Conservation (phyloP, 2,888 invertebrate species). For the Zhuqinia jingwanae region DNA sequence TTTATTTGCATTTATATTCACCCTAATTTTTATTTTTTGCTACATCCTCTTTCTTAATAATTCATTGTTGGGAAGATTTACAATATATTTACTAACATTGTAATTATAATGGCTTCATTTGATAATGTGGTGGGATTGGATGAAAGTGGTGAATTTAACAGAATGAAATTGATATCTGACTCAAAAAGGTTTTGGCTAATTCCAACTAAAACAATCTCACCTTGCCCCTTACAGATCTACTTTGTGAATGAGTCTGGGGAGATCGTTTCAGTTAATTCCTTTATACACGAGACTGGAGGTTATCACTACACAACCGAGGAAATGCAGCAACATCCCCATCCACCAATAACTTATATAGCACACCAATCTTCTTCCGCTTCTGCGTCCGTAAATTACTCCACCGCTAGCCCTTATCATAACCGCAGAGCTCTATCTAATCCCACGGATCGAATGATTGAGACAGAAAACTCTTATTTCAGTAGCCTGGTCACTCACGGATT, state of each 20-base stretch:
- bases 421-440: constrained; percentile 60
- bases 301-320: constrained; percentile 76
- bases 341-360: constrained; percentile 65
- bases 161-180: not conserved
- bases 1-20: constrained; percentile 41
- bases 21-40: constrained; percentile 53
- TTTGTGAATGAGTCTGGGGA: constrained; percentile 71
- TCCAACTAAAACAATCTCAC: constrained; percentile 10
- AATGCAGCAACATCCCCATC: constrained; percentile 77
- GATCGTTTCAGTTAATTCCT: constrained; percentile 65
- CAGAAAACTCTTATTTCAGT: constrained; percentile 62
- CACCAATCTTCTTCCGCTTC: constrained; percentile 46
- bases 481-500: constrained; percentile 65
- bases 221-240: constrained; percentile 66
- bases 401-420: constrained; percentile 57
- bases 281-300: constrained; percentile 68
- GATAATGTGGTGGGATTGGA: not conserved
- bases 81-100: not conserved
- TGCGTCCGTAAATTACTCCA: constrained; percentile 4
- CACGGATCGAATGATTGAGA: constrained; percentile 50
- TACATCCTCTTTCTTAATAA: not conserved
- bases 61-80: not conserved
- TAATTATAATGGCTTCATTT: too few relatives aligned
- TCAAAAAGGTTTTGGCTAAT: not conserved
- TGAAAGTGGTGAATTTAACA: not conserved